phyloP scores from a whole-genome alignment of 2,888 invertebrate genomes.

The Agonopterix heracliana region DNA sequence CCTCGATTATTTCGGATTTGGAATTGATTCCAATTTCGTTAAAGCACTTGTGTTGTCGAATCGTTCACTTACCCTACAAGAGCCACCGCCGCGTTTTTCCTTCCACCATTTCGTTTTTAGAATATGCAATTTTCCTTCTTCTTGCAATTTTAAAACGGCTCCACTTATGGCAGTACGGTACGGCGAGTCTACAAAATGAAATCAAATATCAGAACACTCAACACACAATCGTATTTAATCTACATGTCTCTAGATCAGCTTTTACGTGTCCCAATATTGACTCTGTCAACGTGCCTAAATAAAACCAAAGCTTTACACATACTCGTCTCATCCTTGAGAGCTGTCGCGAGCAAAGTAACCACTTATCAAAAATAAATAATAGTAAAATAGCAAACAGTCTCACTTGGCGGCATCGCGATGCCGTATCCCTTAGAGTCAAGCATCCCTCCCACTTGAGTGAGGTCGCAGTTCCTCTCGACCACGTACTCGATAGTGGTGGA shows the following conservation, averaged over 20 bases:
- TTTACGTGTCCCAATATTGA: too few relatives aligned
- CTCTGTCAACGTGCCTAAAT: too few relatives aligned
- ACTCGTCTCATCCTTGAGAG: too few relatives aligned
- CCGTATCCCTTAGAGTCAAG: conserved; percentile 97
- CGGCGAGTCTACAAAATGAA: conserved; percentile 84
- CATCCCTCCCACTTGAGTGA: conserved; percentile 93
- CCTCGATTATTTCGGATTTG: conserved; percentile 2
- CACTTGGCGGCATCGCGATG: conserved; percentile 95
- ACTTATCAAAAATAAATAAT: too few relatives aligned
- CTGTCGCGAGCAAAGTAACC: too few relatives aligned
- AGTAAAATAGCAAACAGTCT: conserved; percentile 30
- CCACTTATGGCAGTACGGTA: conserved; percentile 96
- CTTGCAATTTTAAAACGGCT: conserved; percentile 95
- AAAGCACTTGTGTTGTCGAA: conserved; percentile 5
- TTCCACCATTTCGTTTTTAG: conserved; percentile 99
- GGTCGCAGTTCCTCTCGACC: conserved; percentile 91
- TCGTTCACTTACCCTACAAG: conserved; percentile 81
- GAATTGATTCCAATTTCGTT: conserved; percentile 10
- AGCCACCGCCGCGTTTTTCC: conserved; percentile 91
- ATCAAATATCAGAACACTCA: not conserved
- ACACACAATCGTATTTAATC: too few relatives aligned
- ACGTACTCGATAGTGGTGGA: conserved; percentile 97
- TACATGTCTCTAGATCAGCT: too few relatives aligned
- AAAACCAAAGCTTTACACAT: too few relatives aligned
- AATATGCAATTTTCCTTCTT: conserved; percentile 93